Base-by-base conservation (phyloP, 1,140 invertebrate genomes). In the Zaprionus kolodkinae region DNA sequence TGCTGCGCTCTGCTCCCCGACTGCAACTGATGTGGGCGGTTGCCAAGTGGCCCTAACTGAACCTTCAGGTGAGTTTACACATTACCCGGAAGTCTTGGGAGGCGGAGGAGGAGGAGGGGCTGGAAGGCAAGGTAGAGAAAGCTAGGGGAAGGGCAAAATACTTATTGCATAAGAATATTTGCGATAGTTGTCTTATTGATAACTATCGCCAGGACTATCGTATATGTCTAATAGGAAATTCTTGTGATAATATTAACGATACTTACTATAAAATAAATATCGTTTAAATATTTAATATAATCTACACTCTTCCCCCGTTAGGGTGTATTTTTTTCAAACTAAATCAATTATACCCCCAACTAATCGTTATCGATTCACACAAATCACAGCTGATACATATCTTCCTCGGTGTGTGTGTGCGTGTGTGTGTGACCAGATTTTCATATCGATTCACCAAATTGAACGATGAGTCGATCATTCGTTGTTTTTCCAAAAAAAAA, bases 31-130 rank as follows among this genome's bases (percentile, higher is more conserved):
- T n/a, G 21, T 12, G 15, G n/a, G n/a, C 43, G 81, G 60, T 76
- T 89, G 81, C 78, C 7, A n/a, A n/a, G 81, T 68, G 72, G 78
- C 84, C 78, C 82, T 83, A 52, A 66, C 61, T 56, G 79, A 69
- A 76, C 54, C 76, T 69, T 57, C 78, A 85, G 84, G 84, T 88
- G 62, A 84, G 76, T 78, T 15, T 27, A 2, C 2, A 33, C 6
- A 5, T 21, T 11, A 15, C 17, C 45, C 17, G 45, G 17, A 50
- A 50, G 15, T 3, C 17, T 21, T 3, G 27, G 27, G 27, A 30
- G 27, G 6, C 1, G 3, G 27, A 6, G 27, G 27, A 3, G 27
- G 27, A 30, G 3, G 27, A 30, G 27, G 27, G 11, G 3, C 4
- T 1, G 36, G 11, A 12, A 36, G 11, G 11, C 10, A 3, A 36